Evolutionary conservation across 1,140 invertebrate genomes (phyloP), one percentile per base, ranked within the genome.

Genomic region (Ceratitis capitata): DNA sequence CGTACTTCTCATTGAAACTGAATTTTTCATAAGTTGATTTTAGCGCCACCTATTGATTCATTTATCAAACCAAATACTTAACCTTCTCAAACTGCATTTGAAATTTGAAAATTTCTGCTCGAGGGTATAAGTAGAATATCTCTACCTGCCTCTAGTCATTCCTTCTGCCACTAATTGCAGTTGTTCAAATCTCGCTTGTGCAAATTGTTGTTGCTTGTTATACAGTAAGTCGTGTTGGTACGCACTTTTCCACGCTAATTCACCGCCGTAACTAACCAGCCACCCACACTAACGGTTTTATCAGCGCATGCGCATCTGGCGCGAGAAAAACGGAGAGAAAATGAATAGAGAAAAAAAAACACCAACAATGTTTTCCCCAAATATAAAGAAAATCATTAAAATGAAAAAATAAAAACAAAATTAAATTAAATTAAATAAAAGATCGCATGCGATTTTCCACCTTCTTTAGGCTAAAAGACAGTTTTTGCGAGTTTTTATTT

Each of bases 271-370:
- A 10, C 6, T 39, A 53, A 14, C 14, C 78, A 49, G 12, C 78
- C 82, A 83, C 82, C 82, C 49, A 51, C 82, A 83, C n/a, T 26
- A 64, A 32, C 51, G 10, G 16, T 61, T n/a, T n/a, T 84, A 84
- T 84, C 83, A 29, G 23, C 14, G 19, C 83, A 64, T 84, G 83
- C 45, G 56, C 47, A 84, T 83, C 82, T 53, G 29, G 19, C 4
- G 78, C 39, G 9, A 69, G 12, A 4, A 32, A 69, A 69, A 69
- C 9, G 16, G 16, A 23, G 35, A 4, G 12, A 32, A 35, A 26
- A 69, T n/a, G n/a, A 35, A 69, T 69, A 78, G 16, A 78, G 16
- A 78, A 78, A 78, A 78, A 39, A 12, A 45, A n/a, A 26, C 19
- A 74, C 19, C 19, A 12, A 6, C 39, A 45, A 12, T 42, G 35